Conservation (phyloP, 2,113 vertebrate species). For the Melanotaenia duboulayi region DNA sequence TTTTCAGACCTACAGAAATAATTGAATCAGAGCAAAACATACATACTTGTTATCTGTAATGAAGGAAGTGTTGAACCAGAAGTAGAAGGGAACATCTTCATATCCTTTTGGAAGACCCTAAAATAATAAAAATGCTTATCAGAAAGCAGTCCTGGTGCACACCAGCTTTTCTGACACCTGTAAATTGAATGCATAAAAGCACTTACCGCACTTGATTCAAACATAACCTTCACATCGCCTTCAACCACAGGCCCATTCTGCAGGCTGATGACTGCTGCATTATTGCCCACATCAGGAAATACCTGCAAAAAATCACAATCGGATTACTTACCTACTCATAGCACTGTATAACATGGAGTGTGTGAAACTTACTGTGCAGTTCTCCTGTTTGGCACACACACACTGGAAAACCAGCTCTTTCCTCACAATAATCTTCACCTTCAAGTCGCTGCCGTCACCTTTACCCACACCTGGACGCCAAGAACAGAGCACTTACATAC, state of each 20-base stretch:
- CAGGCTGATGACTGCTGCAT: conserved; percentile 86
- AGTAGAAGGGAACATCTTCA: conserved; percentile 93
- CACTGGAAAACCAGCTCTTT: conserved; percentile 86
- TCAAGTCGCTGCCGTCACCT: conserved; percentile 89
- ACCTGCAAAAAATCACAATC: conserved; percentile 74
- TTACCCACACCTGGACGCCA: conserved; percentile 87
- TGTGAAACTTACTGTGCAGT: conserved; percentile 84
- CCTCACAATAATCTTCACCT: conserved; percentile 85
- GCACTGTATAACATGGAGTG: neutral
- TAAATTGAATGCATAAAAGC: neutral
- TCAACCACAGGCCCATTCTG: conserved; percentile 85
- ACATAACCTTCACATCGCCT: conserved; percentile 93
- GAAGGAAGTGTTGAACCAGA: conserved; percentile 97
- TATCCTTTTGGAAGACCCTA: conserved; percentile 92
- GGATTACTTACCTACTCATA: neutral
- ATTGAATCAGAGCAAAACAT: neutral
- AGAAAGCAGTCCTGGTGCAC: neutral
- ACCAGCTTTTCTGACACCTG: neutral
- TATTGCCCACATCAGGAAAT: conserved; percentile 87
- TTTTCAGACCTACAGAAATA: neutral
- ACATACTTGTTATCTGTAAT: conserved; percentile 88
- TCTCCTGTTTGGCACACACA: conserved; percentile 84
- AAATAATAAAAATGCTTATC: neutral
- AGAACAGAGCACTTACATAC: neutral
- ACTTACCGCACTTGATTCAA: conserved; percentile 91